Base-by-base conservation (phyloP, 2,113 vertebrate genomes). In the Grallaria varia region DNA sequence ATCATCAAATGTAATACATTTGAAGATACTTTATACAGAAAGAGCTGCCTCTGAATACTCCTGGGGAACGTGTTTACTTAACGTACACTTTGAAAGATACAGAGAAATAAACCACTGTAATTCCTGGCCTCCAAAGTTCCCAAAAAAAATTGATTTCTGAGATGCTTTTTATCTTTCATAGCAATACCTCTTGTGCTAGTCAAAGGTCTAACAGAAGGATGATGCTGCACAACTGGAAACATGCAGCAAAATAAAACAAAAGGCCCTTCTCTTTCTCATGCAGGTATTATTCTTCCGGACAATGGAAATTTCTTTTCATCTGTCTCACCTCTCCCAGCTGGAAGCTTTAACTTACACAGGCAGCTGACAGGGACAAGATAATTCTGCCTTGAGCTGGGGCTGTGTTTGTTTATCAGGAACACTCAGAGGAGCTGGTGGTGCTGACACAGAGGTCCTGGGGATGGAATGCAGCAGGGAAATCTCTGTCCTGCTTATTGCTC, bases 131-230 rank as follows among this genome's bases (percentile, higher is more conserved):
- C 56, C 58, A 20, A 95, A 92, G 55, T 87, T 94, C 82, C 82
- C 82, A 58, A 71, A 56, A 93, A 47, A 95, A 96, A 96, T 84
- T 79, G 77, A 90, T 96, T 91, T 96, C 90, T 8, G 37, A 60
- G 82, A 77, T 67, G 72, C 49, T 92, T 88, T 87, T 92, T 89
- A 84, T 64, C 89, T 95, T 93, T 53, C 91, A 90, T 5, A 77
- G 78, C 59, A 58, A 24, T 28, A 35, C 30, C 31, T 84, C 35
- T 10, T 50, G 49, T 45, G 80, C 73, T 13, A 56, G 60, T 49
- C 6, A 11, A 76, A 50, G 58, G 55, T 49, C 5, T 37, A 87
- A 74, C 49, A 58, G 53, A 47, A 95, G 87, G 79, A 71, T 20
- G 42, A 68, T 37, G 72, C 73, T 22, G 27, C 63, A 63, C 44